A percentile compares a stretch with the other conserved stretches of the same genome.
These are phyloP conservation scores for Drosophila micromelanica DNA, from an alignment of 1,140 invertebrate genomes.

Conservation along the genomic window DNA sequence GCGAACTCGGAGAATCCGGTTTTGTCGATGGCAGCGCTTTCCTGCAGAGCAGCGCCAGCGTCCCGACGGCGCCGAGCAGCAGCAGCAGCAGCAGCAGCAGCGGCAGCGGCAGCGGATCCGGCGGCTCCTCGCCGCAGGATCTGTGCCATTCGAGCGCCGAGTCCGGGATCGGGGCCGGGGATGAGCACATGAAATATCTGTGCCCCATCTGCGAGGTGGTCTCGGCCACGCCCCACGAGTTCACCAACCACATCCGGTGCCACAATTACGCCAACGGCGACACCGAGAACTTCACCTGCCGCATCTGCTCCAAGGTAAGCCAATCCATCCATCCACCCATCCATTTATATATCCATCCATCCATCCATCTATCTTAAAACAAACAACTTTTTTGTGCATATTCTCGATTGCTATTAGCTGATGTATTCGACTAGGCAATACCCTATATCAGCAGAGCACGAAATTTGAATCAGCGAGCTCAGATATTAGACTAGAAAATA, in stretches of 20 bases:
- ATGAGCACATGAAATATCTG: conserved; percentile 85
- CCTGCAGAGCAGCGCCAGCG: conserved; percentile 46
- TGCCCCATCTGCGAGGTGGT: conserved; percentile 88
- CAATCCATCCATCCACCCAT: not conserved
- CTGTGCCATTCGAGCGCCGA: conserved; percentile 72
- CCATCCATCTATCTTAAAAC: too few species aligned
- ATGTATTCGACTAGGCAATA: too few species aligned
- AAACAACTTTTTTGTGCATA: too few species aligned
- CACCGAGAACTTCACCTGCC: conserved; percentile 85
- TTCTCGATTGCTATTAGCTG: too few species aligned
- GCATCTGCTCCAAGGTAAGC: conserved; percentile 85
- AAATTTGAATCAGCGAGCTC: too few species aligned
- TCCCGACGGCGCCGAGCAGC: conserved; percentile 19
- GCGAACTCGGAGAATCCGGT: conserved; percentile 68
- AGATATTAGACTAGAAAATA: too few species aligned
- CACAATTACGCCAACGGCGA: conserved; percentile 86
- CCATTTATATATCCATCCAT: too few species aligned
- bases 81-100: conserved; percentile 49
- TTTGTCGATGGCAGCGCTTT: conserved; percentile 75
- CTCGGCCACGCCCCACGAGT: conserved; percentile 87
- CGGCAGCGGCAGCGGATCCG: conserved; percentile 50
- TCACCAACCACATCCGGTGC: conserved; percentile 89
- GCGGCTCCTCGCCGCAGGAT: conserved; percentile 69
- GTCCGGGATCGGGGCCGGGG: conserved; percentile 72
- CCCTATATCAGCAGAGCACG: too few species aligned